phyloP scores from a whole-genome alignment of 2,113 vertebrate genomes.

The Grammomys surdaster region DNA sequence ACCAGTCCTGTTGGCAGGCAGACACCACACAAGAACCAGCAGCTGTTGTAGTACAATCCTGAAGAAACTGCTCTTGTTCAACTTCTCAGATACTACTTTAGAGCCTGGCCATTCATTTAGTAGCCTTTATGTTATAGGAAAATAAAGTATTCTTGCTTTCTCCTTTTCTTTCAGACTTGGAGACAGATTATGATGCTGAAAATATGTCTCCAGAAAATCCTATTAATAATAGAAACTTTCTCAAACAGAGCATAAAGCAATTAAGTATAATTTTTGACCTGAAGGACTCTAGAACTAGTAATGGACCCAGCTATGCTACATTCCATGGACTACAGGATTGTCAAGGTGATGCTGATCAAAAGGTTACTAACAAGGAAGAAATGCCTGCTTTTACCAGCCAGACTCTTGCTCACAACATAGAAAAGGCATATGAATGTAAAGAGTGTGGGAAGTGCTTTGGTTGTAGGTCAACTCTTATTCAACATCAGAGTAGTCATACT shows the following conservation, averaged over 20 bases:
- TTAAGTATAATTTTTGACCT: conserved; percentile 9
- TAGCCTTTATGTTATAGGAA: not conserved
- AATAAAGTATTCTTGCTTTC: conserved; percentile 22
- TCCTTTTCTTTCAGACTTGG: conserved; percentile 45
- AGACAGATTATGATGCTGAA: conserved; percentile 12
- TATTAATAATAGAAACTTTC: conserved; percentile 12
- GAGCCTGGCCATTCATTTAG: not conserved
- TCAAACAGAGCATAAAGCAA: not conserved
- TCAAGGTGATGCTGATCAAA: too few relatives aligned
- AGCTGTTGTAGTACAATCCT: too few relatives aligned
- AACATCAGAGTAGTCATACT: too few relatives aligned
- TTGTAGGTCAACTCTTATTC: too few relatives aligned
- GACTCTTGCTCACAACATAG: too few relatives aligned
- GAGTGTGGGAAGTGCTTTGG: too few relatives aligned
- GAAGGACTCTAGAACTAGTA: not conserved
- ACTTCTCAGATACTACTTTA: not conserved
- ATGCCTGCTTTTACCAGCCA: too few relatives aligned
- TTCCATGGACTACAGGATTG: not conserved
- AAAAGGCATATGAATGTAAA: too few relatives aligned
- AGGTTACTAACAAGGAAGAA: too few relatives aligned
- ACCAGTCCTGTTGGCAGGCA: too few relatives aligned
- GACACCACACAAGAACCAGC: too few relatives aligned
- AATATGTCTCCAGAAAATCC: conserved; percentile 43
- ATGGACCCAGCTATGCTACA: not conserved
- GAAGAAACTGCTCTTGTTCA: not conserved